A percentile compares a stretch with the other conserved stretches of the same genome.
These are phyloP conservation scores for Amblyjoppa fuscipennis DNA, from an alignment of 2,888 invertebrate species.

Conservation along the genomic window DNA sequence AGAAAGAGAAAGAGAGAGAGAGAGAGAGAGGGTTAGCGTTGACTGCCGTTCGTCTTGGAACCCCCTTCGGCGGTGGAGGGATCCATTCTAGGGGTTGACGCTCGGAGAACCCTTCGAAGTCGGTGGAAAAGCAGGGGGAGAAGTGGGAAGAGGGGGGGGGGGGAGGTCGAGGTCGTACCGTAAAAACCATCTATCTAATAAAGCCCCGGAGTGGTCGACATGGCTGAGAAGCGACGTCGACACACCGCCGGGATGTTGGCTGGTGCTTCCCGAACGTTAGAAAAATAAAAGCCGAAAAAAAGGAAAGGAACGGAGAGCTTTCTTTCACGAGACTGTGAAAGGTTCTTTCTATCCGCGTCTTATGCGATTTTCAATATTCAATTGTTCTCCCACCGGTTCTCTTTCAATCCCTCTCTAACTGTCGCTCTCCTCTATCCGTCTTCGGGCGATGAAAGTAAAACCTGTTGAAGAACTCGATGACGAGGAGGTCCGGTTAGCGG, in stretches of 20 bases:
- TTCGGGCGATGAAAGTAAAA: conserved; percentile 40
- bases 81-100: conserved; percentile 17
- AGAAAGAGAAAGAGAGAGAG: background rate
- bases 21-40: background rate
- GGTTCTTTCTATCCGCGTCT: background rate
- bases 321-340: background rate
- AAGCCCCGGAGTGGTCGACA: conserved; percentile 1
- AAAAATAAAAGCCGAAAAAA: conserved; percentile 15
- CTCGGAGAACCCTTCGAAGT: conserved; percentile 34
- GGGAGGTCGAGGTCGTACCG: conserved; percentile 31
- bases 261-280: background rate
- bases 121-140: background rate
- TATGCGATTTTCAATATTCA: conserved; percentile 33
- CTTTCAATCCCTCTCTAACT: conserved; percentile 36
- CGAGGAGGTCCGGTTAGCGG: background rate
- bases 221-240: background rate
- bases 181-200: conserved; percentile 38
- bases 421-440: conserved; percentile 28
- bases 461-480: background rate
- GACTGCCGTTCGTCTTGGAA: background rate
- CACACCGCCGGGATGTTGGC: conserved; percentile 7
- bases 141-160: too few relatives aligned
- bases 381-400: conserved; percentile 23
- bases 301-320: background rate
- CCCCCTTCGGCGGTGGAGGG: conserved; percentile 19